Percentiles rank a stretch among this genome's conserved stretches.
phyloP scores from a whole-genome alignment of 2,888 invertebrate species.

The Pocota personata region DNA sequence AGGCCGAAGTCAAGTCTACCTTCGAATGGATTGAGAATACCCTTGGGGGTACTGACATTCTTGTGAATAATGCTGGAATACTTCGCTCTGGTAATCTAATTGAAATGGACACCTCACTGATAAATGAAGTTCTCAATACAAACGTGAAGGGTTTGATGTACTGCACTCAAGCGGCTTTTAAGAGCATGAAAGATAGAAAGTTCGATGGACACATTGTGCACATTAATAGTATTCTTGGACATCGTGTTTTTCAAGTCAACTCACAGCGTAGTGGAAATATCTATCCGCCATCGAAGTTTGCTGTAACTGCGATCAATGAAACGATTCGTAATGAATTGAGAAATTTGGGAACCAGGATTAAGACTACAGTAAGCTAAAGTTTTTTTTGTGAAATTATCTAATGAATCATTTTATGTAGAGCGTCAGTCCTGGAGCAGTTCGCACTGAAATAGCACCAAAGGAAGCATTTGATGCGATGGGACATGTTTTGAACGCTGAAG shows the following conservation, averaged over 20 bases:
- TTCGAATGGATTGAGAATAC: constrained; percentile 84
- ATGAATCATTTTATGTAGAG: neutral
- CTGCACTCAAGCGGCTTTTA: constrained; percentile 83
- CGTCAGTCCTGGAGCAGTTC: constrained; percentile 82
- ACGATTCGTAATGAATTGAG: constrained; percentile 80
- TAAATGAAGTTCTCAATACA: constrained; percentile 81
- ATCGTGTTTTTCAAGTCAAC: constrained; percentile 50
- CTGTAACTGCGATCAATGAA: constrained; percentile 80
- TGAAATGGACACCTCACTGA: constrained; percentile 76
- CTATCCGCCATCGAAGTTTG: constrained; percentile 80
- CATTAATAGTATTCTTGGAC: constrained; percentile 78
- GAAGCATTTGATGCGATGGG: constrained; percentile 24
- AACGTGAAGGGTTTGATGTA: constrained; percentile 83
- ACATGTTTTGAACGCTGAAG: constrained; percentile 29
- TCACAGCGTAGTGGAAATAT: constrained; percentile 75
- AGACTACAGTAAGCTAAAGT: constrained; percentile 79
- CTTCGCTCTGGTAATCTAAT: constrained; percentile 77
- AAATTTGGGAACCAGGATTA: constrained; percentile 79
- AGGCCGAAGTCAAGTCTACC: constrained; percentile 84
- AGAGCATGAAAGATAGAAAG: constrained; percentile 83
- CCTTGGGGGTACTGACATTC: constrained; percentile 85
- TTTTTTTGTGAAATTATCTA: neutral
- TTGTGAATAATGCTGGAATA: constrained; percentile 86
- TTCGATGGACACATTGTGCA: constrained; percentile 78
- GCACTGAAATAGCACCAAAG: constrained; percentile 81